Evolutionary conservation across 2,797 vertebrate species (phyloP), one percentile per base, ranked within the genome.

Genomic region (Crypturellus tataupa): DNA sequence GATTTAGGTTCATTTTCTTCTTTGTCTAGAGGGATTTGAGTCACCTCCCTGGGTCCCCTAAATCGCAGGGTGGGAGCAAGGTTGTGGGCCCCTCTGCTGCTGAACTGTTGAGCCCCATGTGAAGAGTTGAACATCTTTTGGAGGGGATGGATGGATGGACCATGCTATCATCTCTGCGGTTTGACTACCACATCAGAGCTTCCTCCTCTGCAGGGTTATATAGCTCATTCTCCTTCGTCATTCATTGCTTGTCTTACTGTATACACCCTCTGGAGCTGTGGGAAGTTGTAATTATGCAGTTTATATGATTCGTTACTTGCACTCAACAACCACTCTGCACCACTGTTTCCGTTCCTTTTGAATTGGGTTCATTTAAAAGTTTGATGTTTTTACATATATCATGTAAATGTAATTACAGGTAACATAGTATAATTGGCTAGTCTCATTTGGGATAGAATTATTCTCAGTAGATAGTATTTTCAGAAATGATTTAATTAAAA

Each of bases 271-370:
- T 72, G 67, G 63, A 95, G 67, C 75, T 18, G 9, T 21, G 71
- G 60, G 63, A 92, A 93, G 31, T 79, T 83, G 82, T 92, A 95
- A 94, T 94, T 80, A 89, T 49, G 70, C 73, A 86, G 85, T 95
- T 93, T 94, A 40, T 89, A 40, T 91, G 89, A 91, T 96, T 94
- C 96, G 94, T 93, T 79, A 58, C 85, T 95, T 88, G 56, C 49
- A 42, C 33, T 82, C 72, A 83, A 14, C 65, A 71, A 46, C 47
- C 42, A 37, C 35, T 84, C 70, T 55, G 42, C 53, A 12, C 27
- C 85, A 72, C 65, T 39, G 20, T 68, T 93, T 49, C 75, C 59
- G 56, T 87, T 75, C 23, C 76, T 95, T 83, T 80, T 80, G 76
- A 94, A 92, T 25, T 77, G 65, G 58, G 90, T 81, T n/a, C 31